Evolutionary conservation across 2,113 vertebrate species (phyloP).

Genomic region (Sinocyclocheilus maitianheensis): DNA sequence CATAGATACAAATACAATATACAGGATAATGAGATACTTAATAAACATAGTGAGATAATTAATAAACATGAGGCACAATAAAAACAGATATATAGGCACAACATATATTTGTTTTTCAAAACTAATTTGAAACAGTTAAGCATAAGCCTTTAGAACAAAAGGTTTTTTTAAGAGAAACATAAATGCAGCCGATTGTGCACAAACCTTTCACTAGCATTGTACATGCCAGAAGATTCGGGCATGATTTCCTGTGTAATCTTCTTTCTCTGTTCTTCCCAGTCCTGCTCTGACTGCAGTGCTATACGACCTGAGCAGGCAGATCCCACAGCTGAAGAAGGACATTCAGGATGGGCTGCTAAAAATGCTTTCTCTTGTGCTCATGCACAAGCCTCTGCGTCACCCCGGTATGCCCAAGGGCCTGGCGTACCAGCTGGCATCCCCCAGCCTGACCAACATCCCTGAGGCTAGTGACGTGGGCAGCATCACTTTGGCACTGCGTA

Average conservation of each 20-base stretch:
- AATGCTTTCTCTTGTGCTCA: slow-evolving; percentile 96
- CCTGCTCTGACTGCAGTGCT: slow-evolving; percentile 95
- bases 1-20: no score
- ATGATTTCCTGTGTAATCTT: neutral
- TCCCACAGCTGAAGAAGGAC: slow-evolving; percentile 96
- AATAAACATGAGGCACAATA: no score
- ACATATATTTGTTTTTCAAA: neutral
- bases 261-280: slow-evolving; percentile 66
- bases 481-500: slow-evolving; percentile 94
- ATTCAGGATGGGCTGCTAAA: slow-evolving; percentile 98
- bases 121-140: neutral
- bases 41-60: no score
- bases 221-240: neutral
- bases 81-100: neutral
- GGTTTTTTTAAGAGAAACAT: neutral
- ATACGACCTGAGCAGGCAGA: slow-evolving; percentile 97
- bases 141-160: neutral
- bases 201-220: neutral
- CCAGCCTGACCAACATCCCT: slow-evolving; percentile 93
- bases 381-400: slow-evolving; percentile 96
- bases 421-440: slow-evolving; percentile 92
- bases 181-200: neutral
- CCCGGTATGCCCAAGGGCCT: slow-evolving; percentile 98
- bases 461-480: slow-evolving; percentile 96
- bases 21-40: no score